phyloP scores from a whole-genome alignment of 64 coral and sea anemone genomes.

The Anthopleura sola region DNA sequence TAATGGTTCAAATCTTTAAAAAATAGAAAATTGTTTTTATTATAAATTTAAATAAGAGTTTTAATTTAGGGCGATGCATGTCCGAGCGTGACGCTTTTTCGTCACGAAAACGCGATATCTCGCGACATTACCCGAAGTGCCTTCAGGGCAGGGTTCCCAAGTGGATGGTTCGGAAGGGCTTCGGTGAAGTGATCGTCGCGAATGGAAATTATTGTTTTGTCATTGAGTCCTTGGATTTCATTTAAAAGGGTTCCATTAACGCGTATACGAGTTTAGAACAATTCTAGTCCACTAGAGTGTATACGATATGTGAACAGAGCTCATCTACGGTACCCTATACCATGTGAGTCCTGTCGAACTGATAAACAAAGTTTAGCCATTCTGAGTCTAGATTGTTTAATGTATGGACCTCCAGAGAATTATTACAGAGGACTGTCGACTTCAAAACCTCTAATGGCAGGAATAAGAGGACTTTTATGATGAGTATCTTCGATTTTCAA shows the following conservation, averaged over 20 bases:
- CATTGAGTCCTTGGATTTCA: neutral
- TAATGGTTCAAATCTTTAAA: neutral
- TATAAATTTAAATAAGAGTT: neutral
- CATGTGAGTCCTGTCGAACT: neutral
- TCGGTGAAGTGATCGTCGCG: neutral
- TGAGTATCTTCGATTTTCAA: neutral
- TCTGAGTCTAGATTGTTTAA: neutral
- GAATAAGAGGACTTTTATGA: neutral
- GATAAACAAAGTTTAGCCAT: neutral
- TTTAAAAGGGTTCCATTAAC: neutral
- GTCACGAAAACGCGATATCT: conserved; percentile 1
- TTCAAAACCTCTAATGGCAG: neutral
- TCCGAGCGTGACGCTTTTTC: neutral
- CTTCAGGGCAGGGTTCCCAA: neutral
- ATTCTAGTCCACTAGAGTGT: neutral
- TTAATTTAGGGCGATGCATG: neutral
- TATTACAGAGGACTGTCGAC: neutral
- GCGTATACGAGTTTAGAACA: neutral
- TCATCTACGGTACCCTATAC: neutral
- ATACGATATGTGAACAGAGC: neutral
- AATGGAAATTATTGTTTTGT: neutral
- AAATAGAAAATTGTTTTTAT: neutral
- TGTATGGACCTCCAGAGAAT: neutral
- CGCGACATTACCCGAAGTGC: conserved; percentile 4
- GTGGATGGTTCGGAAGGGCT: neutral